phyloP scores from a whole-genome alignment of 2,888 invertebrate genomes.

The Mallateleia sp. region DNA sequence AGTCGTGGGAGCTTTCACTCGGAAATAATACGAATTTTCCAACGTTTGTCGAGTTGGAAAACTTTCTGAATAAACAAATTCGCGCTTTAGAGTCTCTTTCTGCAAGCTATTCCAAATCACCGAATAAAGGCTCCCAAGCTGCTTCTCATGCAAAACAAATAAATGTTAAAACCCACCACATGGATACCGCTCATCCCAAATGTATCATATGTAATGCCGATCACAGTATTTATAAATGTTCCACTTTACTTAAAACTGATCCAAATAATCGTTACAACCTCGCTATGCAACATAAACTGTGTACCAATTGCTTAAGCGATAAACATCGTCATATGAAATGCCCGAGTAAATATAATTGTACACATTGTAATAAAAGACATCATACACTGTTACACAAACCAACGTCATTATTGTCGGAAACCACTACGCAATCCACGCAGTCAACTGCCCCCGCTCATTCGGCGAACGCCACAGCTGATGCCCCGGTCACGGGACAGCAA shows the following conservation, averaged over 20 bases:
- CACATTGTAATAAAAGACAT: not conserved
- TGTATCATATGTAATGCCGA: too few species aligned
- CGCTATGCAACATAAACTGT: constrained; percentile 12
- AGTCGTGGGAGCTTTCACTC: constrained; percentile 15
- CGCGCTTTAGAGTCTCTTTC: constrained; percentile 17
- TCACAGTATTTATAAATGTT: constrained; percentile 13
- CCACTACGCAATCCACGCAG: too few species aligned
- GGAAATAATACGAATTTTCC: constrained; percentile 3
- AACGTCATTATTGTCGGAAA: too few species aligned
- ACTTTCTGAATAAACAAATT: constrained; percentile 1
- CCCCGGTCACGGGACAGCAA: too few species aligned
- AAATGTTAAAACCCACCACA: too few species aligned
- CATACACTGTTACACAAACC: constrained; percentile 29
- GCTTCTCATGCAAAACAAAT: too few species aligned
- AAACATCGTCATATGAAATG: constrained; percentile 1
- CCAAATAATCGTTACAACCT: not conserved
- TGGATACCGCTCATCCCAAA: too few species aligned
- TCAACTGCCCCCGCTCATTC: too few species aligned
- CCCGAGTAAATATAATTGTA: not conserved
- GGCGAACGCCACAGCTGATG: too few species aligned
- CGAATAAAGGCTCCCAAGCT: constrained; percentile 3
- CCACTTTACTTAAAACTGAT: not conserved
- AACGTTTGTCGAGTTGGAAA: not conserved
- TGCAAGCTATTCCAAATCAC: too few species aligned
- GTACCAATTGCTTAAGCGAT: constrained; percentile 5